These are phyloP conservation scores for Zophobas morio DNA, from an alignment of 1,140 invertebrate species.

Conservation along the genomic window DNA sequence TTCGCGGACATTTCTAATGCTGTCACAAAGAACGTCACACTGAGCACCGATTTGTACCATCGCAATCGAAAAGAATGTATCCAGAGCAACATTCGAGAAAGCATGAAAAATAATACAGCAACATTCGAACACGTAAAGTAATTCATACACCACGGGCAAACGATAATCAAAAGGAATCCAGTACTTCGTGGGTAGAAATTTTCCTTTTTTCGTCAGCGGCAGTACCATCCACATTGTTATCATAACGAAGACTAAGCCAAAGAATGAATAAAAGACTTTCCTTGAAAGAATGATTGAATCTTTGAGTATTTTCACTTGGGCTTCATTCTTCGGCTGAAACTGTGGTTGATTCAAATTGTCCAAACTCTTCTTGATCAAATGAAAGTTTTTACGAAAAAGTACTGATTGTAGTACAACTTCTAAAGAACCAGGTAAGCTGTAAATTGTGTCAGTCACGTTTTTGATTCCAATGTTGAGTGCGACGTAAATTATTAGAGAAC, in stretches of 20 bases:
- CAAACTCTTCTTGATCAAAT: conserved; percentile 1
- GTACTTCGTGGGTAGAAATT: conserved; percentile 3
- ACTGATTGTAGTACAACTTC: conserved; percentile 18
- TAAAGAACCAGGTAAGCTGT: conserved; percentile 18
- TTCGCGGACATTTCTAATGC: conserved; percentile 9
- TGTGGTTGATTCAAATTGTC: conserved; percentile 4
- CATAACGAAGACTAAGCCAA: conserved; percentile 5
- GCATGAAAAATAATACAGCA: conserved; percentile 17
- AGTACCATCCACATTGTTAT: conserved; percentile 6
- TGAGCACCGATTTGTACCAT: conserved; percentile 23
- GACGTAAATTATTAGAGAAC: conserved; percentile 6
- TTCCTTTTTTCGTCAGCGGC: background rate
- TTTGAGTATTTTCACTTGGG: conserved; percentile 9
- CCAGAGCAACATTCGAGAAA: conserved; percentile 15
- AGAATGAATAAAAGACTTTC: conserved; percentile 1
- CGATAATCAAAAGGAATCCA: conserved; percentile 24
- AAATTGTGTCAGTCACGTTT: conserved; percentile 15
- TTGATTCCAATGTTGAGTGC: conserved; percentile 2
- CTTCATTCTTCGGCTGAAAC: background rate
- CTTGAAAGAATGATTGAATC: background rate
- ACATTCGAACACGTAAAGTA: conserved; percentile 16
- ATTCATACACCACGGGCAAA: background rate
- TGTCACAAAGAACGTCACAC: conserved; percentile 26
- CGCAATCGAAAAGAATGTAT: conserved; percentile 15
- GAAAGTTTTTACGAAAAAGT: conserved; percentile 9